These are phyloP conservation scores for Clitarchus hookeri DNA, from an alignment of 2,888 invertebrate genomes.

Conservation along the genomic window DNA sequence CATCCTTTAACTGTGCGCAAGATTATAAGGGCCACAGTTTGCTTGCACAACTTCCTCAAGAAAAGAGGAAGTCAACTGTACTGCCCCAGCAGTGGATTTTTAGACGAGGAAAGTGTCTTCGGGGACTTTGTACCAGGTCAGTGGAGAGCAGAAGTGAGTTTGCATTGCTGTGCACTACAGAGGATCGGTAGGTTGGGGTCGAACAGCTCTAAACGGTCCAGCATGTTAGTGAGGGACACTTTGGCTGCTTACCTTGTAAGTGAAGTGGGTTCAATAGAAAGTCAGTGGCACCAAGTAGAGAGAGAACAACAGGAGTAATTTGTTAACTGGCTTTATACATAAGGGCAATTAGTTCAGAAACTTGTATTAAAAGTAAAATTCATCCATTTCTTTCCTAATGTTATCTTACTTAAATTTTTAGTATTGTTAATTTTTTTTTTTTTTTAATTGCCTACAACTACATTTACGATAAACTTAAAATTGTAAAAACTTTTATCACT, in stretches of 20 bases:
- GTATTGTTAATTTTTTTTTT: too few species aligned
- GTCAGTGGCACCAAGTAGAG: neutral
- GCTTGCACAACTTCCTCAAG: conserved; percentile 29
- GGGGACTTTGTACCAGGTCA: neutral
- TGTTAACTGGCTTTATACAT: too few species aligned
- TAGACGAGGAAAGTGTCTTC: neutral
- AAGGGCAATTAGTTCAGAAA: too few species aligned
- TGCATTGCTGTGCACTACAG: neutral
- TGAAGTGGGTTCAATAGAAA: neutral
- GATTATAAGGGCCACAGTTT: conserved; percentile 23
- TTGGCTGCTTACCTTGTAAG: neutral
- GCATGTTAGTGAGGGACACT: neutral
- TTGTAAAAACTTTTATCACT: too few species aligned
- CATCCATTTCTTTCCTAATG: too few species aligned
- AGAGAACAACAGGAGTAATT: neutral
- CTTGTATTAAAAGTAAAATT: too few species aligned
- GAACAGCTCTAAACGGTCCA: neutral
- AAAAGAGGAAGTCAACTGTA: neutral
- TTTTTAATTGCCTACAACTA: too few species aligned
- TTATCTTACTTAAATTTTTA: too few species aligned
- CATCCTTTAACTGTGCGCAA: conserved; percentile 22
- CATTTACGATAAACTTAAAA: too few species aligned
- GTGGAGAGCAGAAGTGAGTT: neutral
- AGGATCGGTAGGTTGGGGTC: neutral
- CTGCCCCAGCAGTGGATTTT: neutral